A percentile compares a stretch with the other conserved stretches of the same genome.
Evolutionary conservation across 2,113 vertebrate species (phyloP).

Genomic region (Zeus faber): DNA sequence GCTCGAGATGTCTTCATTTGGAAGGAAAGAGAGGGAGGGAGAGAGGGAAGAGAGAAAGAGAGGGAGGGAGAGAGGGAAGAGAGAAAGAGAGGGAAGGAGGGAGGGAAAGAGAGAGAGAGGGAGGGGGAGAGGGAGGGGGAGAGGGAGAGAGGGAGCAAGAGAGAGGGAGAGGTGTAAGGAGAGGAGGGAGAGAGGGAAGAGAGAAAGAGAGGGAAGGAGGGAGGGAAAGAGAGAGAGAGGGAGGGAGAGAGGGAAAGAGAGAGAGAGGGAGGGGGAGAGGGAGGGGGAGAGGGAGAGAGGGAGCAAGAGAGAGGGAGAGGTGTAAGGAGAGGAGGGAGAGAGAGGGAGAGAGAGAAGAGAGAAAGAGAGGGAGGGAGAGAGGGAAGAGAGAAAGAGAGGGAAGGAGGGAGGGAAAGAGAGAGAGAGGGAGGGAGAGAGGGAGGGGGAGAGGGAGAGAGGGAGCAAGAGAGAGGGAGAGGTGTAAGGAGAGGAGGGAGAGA

Average conservation of each 20-base stretch:
- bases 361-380: constrained; percentile 1
- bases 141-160: neutral
- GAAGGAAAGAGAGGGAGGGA: too few species aligned
- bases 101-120: neutral
- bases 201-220: constrained; percentile 3
- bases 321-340: constrained; percentile 40
- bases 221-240: neutral
- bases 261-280: neutral
- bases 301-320: constrained; percentile 39
- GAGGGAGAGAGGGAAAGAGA: neutral
- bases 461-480: too few species aligned
- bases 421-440: neutral
- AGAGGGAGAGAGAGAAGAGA: constrained; percentile 25
- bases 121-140: too few species aligned
- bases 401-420: neutral
- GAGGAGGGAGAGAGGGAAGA: constrained; percentile 17
- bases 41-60: too few species aligned
- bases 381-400: constrained; percentile 4
- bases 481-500: neutral
- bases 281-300: neutral
- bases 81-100: neutral
- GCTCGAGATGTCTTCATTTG: too few species aligned
- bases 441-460: too few species aligned
- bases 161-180: too few species aligned
- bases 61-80: neutral